A percentile compares a stretch with the other conserved stretches of the same genome.
phyloP scores from a whole-genome alignment of 2,888 invertebrate genomes.

The Phengaris arion region DNA sequence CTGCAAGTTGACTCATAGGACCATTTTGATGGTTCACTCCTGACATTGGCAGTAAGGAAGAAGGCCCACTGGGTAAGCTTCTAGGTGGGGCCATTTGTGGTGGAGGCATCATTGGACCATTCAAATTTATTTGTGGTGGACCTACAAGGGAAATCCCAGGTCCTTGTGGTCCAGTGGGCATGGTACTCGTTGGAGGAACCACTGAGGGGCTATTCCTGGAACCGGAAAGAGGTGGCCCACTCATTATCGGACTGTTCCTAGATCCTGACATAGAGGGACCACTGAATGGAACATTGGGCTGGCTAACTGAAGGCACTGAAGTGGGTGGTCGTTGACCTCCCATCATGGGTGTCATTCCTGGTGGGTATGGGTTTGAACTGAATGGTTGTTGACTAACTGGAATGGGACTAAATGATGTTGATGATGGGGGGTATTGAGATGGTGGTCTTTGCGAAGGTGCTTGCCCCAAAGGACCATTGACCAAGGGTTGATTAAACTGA shows the following conservation, averaged over 20 bases:
- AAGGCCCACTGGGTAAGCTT: slow-evolving; percentile 35
- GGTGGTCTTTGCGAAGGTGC: slow-evolving; percentile 38
- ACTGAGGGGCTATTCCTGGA: slow-evolving; percentile 57
- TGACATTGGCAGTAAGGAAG: slow-evolving; percentile 33
- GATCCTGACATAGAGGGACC: slow-evolving; percentile 47
- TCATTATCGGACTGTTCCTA: slow-evolving; percentile 56
- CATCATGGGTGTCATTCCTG: slow-evolving; percentile 42
- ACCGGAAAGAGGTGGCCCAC: slow-evolving; percentile 46
- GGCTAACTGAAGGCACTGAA: slow-evolving; percentile 48
- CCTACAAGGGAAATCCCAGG: slow-evolving; percentile 35
- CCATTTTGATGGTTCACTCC: slow-evolving; percentile 45
- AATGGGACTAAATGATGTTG: slow-evolving; percentile 47
- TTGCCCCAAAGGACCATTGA: slow-evolving; percentile 64
- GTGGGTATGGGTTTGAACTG: slow-evolving; percentile 43
- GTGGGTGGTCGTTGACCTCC: slow-evolving; percentile 43
- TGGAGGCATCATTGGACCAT: slow-evolving; percentile 41
- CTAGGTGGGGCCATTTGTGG: slow-evolving; percentile 40
- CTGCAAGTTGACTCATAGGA: slow-evolving; percentile 39
- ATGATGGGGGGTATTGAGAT: slow-evolving; percentile 46
- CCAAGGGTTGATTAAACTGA: slow-evolving; percentile 60
- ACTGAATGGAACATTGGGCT: slow-evolving; percentile 52
- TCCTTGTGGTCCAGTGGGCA: slow-evolving; percentile 27
- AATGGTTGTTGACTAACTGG: slow-evolving; percentile 44
- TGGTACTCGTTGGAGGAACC: slow-evolving; percentile 45
- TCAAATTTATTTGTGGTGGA: slow-evolving; percentile 37